These are phyloP conservation scores for Trichomalopsis sarcophagae DNA, from an alignment of 1,140 invertebrate species.

Conservation along the genomic window DNA sequence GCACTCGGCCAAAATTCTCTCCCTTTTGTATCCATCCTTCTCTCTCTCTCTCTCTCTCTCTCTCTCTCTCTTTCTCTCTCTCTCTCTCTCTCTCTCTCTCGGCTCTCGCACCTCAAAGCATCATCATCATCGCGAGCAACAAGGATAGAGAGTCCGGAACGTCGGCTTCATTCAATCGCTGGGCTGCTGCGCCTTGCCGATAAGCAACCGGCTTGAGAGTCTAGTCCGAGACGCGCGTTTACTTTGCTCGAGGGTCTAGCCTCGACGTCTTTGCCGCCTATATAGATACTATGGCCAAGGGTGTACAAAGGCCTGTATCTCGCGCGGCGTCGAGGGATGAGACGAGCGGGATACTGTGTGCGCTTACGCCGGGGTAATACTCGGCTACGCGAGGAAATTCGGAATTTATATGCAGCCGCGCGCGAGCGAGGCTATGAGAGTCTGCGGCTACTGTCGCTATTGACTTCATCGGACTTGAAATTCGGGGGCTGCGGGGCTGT, in stretches of 20 bases:
- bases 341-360: background rate
- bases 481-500: no score
- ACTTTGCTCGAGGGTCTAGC: background rate
- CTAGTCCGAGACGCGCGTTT: constrained; percentile 1
- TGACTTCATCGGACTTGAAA: no score
- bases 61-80: background rate
- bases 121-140: background rate
- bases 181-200: background rate
- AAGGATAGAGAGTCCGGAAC: background rate
- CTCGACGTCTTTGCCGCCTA: background rate
- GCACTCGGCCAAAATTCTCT: background rate
- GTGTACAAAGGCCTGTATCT: background rate
- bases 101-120: background rate
- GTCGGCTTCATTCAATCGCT: background rate
- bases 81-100: background rate
- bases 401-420: background rate
- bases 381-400: background rate
- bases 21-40: background rate
- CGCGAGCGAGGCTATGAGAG: no score
- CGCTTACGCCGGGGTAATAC: background rate
- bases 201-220: background rate
- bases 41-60: background rate
- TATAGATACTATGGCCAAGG: background rate
- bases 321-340: background rate
- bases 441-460: no score